These are phyloP conservation scores for Callosobruchus maculatus DNA, from an alignment of 2,888 invertebrate genomes.

Conservation along the genomic window DNA sequence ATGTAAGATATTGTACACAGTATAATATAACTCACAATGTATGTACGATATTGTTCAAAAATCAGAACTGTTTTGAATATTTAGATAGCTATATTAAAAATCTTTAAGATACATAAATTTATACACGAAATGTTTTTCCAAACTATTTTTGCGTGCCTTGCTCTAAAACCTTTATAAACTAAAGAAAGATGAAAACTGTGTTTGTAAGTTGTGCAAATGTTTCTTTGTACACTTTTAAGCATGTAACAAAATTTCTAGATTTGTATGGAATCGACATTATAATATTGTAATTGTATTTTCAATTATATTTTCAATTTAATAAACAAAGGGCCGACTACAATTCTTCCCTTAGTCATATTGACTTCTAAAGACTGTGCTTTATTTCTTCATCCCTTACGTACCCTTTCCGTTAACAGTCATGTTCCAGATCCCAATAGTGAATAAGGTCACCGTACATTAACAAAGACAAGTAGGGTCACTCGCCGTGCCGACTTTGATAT, in stretches of 20 bases:
- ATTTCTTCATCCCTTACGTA: constrained; percentile 17
- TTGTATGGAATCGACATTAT: constrained; percentile 43
- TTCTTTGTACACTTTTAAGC: constrained; percentile 30
- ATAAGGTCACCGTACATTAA: too few relatives aligned
- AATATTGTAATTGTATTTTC: constrained; percentile 40
- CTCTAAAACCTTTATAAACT: constrained; percentile 40
- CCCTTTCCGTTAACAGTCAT: constrained; percentile 17
- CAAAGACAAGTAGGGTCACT: too few relatives aligned
- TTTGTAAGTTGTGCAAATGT: constrained; percentile 34
- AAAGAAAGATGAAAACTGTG: constrained; percentile 27
- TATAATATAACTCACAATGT: constrained; percentile 14
- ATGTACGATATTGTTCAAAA: constrained; percentile 18
- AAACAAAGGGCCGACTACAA: constrained; percentile 44
- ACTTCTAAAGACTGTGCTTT: constrained; percentile 38
- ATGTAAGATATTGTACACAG: constrained; percentile 3
- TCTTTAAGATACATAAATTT: constrained; percentile 28
- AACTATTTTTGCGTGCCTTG: constrained; percentile 48
- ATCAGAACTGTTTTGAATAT: constrained; percentile 31
- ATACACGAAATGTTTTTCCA: constrained; percentile 34
- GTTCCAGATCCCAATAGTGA: too few relatives aligned
- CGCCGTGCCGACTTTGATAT: too few relatives aligned
- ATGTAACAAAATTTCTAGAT: constrained; percentile 42
- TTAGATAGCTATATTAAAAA: constrained; percentile 28
- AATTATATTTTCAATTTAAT: constrained; percentile 49
- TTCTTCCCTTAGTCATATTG: constrained; percentile 47